Evolutionary conservation across 1,140 invertebrate species (phyloP), one percentile per base, ranked within the genome.

Genomic region (Drosophila punjabiensis): DNA sequence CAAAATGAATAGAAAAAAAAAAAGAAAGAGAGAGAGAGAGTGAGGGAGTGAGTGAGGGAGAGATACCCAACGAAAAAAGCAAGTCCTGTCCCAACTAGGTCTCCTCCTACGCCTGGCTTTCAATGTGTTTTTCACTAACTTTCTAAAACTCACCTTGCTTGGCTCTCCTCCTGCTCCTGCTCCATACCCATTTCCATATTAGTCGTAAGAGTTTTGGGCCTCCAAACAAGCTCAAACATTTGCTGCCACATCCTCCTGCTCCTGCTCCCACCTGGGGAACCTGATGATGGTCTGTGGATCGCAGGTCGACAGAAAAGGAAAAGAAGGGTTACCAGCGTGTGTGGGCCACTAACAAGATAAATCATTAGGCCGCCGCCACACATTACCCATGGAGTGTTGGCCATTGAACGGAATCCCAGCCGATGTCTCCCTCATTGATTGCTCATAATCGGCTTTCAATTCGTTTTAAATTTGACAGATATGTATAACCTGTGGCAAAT

Each of bases 381-480:
- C 63, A 70, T 65, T 33, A 35, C 30, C 52, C 45, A 37, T 47
- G 43, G 62, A 20, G 28, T 65, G 35, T 63, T 50, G 59, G 45
- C 59, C 45, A 61, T 69, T 64, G 45, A 65, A 45, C 1, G 56
- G 33, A 43, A 55, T 53, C 30, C 16, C 32, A 47, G 39, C 10
- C 33, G 39, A 18, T 30, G 20, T 16, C 30, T 45, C 16, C 13
- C 52, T 13, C 32, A 14, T 59, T 61, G 56, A 30, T 28, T 35
- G 47, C 55, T 69, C 66, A 73, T 68, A 73, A 69, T 73, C 43
- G 64, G 55, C 66, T 73, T 48, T 9, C 69, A 68, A 73, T 68
- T 55, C 52, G 39, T 47, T 58, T 69, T 41, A 39, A 68, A 48
- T 58, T 58, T 50, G 64, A 58, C 52, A 68, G 52, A 67, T 73